Evolutionary conservation across 2,797 vertebrate species (phyloP), one percentile per base, ranked within the genome.

Genomic region (Sphenopsis melanotis): DNA sequence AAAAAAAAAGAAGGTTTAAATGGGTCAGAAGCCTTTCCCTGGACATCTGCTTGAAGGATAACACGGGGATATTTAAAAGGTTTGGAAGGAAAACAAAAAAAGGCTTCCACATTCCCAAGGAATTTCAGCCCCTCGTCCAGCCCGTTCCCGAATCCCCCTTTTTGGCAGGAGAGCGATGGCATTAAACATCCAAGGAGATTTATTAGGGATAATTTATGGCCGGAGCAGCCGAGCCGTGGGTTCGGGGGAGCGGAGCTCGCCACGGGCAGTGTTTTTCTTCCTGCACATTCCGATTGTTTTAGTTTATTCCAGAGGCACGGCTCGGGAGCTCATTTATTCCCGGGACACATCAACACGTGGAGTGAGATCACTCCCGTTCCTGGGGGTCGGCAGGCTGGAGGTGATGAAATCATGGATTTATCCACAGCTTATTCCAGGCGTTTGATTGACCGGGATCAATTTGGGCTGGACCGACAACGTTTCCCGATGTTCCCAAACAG

Each of bases 41-140:
- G 98, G 97, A 98, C 99, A 99, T 99, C 98, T 99, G 99, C 98
- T 99, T 96, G 98, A 98, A 95, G 98, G 98, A 99, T 98, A 99
- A 98, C 82, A 94, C 87, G 95, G 98, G 97, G 98, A 98, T 98
- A 98, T 98, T 98, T 99, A 97, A 98, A 99, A 98, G 98, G 98
- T 96, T 98, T 98, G 98, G 98, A 98, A 98, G 97, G 98, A 98
- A 97, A 98, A 98, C 94, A 98, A 98, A 98, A 96, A 98, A 97
- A 98, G 97, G 92, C 97, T 98, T 98, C 98, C 97, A 97, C 96
- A 96, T 97, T 98, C 96, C 97, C 93, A 95, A 91, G 94, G 97
- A 98, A 94, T 98, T 96, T 97, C 96, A 98, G 97, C 94, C 94
- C 94, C 93, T 97, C 32, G 37, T 49, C 85, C 71, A 87, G 93